Evolutionary conservation across 2,797 vertebrate species (phyloP).

Genomic region (Cryptoprocta ferox): DNA sequence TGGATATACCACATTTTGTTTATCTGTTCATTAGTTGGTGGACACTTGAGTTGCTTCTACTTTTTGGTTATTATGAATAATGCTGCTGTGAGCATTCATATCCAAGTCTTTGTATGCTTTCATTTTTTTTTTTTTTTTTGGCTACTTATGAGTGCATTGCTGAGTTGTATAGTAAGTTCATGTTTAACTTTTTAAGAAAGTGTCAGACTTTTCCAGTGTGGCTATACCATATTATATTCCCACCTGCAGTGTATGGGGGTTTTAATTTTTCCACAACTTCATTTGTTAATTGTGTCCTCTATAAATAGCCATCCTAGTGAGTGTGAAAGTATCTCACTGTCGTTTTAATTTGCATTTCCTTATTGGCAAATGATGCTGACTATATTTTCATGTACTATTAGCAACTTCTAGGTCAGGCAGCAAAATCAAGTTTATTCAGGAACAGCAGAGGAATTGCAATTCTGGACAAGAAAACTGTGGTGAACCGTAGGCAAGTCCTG

Average conservation of each 20-base stretch:
- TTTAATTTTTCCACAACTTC: neutral
- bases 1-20: neutral
- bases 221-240: neutral
- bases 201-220: neutral
- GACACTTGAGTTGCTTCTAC: neutral
- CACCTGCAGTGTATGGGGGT: neutral
- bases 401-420: neutral
- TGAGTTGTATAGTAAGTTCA: neutral
- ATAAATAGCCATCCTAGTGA: neutral
- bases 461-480: neutral
- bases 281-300: neutral
- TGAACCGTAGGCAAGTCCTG: neutral
- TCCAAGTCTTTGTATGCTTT: neutral
- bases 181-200: slow-evolving; percentile 26
- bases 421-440: neutral
- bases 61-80: slow-evolving; percentile 2
- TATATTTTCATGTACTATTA: neutral
- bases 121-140: slow-evolving; percentile 11
- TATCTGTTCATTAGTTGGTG: neutral
- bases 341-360: neutral
- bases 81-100: neutral
- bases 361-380: neutral
- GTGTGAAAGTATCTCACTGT: neutral
- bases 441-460: neutral
- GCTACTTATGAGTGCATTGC: neutral